Evolutionary conservation across 2,888 invertebrate species (phyloP).

Genomic region (Seladonia tumulorum): DNA sequence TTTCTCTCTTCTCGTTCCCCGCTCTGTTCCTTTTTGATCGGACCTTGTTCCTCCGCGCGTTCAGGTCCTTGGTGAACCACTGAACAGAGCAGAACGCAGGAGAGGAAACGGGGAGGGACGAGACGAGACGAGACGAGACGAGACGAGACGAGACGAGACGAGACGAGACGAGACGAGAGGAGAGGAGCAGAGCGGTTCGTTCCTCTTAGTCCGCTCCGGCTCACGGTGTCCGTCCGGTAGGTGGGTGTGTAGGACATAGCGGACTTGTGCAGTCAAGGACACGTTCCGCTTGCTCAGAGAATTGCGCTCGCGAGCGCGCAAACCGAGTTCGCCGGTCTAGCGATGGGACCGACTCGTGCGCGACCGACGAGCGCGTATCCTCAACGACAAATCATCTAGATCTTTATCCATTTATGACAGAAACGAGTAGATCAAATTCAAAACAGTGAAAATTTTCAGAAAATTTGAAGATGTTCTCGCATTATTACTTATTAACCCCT

Average conservation of each 20-base stretch:
- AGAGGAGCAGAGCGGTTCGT: conserved; percentile 41
- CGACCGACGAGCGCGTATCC: not conserved
- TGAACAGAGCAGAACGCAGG: not conserved
- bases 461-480: no score
- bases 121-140: not conserved
- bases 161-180: not conserved
- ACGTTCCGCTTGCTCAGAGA: conserved; percentile 74
- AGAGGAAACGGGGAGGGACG: not conserved
- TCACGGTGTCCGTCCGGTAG: conserved; percentile 64
- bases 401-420: no score
- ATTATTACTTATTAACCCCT: no score
- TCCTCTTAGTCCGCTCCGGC: conserved; percentile 48
- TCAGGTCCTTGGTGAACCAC: conserved; percentile 54
- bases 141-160: not conserved
- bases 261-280: conserved; percentile 76
- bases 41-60: conserved; percentile 33
- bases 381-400: not conserved
- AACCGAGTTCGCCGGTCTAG: conserved; percentile 49
- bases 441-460: no score
- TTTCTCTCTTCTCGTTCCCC: conserved; percentile 8
- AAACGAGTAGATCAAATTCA: no score
- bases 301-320: conserved; percentile 38
- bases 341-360: conserved; percentile 30
- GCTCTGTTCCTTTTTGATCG: conserved; percentile 30
- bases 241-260: conserved; percentile 77